Evolutionary conservation across 2,888 invertebrate species (phyloP), one percentile per base, ranked within the genome.

Genomic region (Gerris lacustris): DNA sequence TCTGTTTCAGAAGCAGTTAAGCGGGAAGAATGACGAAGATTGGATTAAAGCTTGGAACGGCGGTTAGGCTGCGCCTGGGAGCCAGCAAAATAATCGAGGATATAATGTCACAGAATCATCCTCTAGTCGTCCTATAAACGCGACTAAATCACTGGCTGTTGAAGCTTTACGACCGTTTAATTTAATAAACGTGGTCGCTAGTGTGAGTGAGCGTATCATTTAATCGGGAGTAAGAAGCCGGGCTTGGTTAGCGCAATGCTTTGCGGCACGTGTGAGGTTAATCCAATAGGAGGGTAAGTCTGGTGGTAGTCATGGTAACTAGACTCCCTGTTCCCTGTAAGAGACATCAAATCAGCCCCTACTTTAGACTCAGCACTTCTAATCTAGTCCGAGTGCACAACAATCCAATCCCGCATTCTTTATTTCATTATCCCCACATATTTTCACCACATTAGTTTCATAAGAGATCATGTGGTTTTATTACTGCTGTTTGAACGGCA

Each of bases 1-100:
- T 9, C 55, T 55, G 55, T 55, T 55, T 55, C 11, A 55, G 15
- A 15, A 55, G 55, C 55, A 55, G 55, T 55, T 55, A 55, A 55
- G 55, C 55, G 55, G 15, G 55, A 55, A 55, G 55, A 55, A 55
- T 55, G 55, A 55, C 55, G 55, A 55, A 31, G 55, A 55, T 55
- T 55, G 55, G 55, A 55, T 55, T 55, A 55, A 11, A 55, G 55
- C 55, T 5, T 5, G 31, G 31, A 31, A 31, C 31, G 55, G 55
- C 55, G 55, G 55, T 55, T 55, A 55, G 55, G 9, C 15, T 55
- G 15, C 55, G 55, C 31, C 31, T 31, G 31, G 31, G 31, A 31
- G 31, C 31, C 31, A 4, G 31, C 31, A 31, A 31, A 31, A 9
- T 55, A 15, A 11, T 55, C 9, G 55, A 55, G 55, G 15, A 15